Base-by-base conservation (phyloP, 2,888 invertebrate genomes). In the Podotricha telesiphe region DNA sequence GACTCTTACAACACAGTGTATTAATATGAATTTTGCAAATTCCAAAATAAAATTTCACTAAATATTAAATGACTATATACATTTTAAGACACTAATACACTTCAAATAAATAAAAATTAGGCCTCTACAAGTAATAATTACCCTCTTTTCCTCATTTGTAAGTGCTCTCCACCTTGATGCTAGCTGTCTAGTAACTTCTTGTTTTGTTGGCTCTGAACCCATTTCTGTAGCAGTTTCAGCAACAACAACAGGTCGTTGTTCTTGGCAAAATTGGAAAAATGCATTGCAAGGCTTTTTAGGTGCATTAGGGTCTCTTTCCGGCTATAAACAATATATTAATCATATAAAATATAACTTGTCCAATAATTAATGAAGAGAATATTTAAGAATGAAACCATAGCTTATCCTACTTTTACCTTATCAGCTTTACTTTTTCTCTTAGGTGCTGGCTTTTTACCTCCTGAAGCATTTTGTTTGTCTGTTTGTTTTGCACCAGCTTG, bases 231-330 rank as follows among this genome's bases (percentile, higher is more conserved):
- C 93, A 28, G 95, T 86, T 79, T 95, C 94, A 70, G 95, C 95
- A 86, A 96, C 95, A 34, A 96, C 93, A 19, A 95, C 84, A n/a
- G 96, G 96, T 69, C 96, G 88, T 80, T 96, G 96, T 78, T 96
- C 96, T 89, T 96, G 96, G 76, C 96, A 96, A 85, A 96, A 96
- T 86, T 96, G 96, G 80, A 96, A 96, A 86, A 96, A 96, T 59
- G 96, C 96, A 94, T 96, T 96, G 65, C 96, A 96, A 1, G 96
- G 96, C 75, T 96, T 94, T 82, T 96, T 96, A 0, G 96, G 96
- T 59, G 96, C 96, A 86, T 96, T 96, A 0, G 96, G 96, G 87
- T 96, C 96, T 78, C 84, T 85, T 80, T 93, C 92, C 67, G 92
- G 88, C 92, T 92, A 77, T 37, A 85, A 86, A 67, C 61, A 47